Evolutionary conservation across 1,140 invertebrate genomes (phyloP), one percentile per base, ranked within the genome.

Genomic region (Sycobia sp.): DNA sequence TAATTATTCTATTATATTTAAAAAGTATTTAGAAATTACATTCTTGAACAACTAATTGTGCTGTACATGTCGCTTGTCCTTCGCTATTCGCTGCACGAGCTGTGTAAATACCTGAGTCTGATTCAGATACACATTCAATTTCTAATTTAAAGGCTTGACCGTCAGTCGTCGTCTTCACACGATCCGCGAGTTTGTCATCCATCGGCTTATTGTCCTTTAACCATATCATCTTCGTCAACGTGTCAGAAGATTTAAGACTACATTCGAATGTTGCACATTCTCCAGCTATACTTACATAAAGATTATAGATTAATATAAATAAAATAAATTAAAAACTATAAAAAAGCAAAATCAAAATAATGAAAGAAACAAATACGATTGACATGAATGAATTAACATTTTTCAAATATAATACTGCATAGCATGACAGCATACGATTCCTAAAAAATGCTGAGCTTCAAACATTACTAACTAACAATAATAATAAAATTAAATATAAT

Each of bases 91-190:
- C 88, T n/a, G 94, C 95, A 36, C 91, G 86, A 50, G 93, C 94
- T 0, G 93, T 96, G 75, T 99, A 99, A 20, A 94, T 86, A 14
- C 96, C 96, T 2, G 88, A 86, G 81, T 99, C 96, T 34, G 87
- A 87, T 56, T 91, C 90, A 20, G 85, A 83, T 57, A 91, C 92
- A 69, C 96, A 90, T 67, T 89, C 85, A 20, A 99, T 87, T 69
- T 90, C 85, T 56, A 98, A 81, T 53, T 85, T 87, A 74, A 87
- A 90, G 1, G 78, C 81, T 22, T 84, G 83, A 29, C 88, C 84
- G 11, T 82, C 79, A 41, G 81, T 79, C 0, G 83, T 84, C 16
- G 87, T 84, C 49, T 85, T 85, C 39, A 94, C 86, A 9, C 92
- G 82, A 69, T 94, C 91, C 16, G 91, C 89, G 39, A 93, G 78